Percentiles rank a stretch among this genome's conserved stretches.
Conservation (phyloP, 2,113 vertebrate species). For the Acrocephalus arundinaceus region DNA sequence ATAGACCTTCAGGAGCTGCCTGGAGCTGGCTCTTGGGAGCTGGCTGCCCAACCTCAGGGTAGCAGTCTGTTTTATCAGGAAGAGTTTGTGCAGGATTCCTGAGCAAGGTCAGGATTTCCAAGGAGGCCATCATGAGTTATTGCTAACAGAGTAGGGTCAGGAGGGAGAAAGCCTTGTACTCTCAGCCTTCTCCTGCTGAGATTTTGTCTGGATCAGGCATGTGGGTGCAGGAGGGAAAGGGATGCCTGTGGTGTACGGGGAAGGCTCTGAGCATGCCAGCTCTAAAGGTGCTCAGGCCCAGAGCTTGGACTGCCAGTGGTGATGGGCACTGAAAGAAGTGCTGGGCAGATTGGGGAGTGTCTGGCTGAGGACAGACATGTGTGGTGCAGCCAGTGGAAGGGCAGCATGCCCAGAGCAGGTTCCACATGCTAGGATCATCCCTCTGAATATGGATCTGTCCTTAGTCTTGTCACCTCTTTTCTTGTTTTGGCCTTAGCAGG, state of each 20-base stretch:
- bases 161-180: background rate
- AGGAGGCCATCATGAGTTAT: background rate
- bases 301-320: rapidly evolving
- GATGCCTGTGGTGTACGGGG: rapidly evolving
- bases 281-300: background rate
- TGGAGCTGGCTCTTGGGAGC: background rate
- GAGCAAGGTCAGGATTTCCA: background rate
- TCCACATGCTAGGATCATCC: background rate
- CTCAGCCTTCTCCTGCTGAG: background rate
- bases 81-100: background rate
- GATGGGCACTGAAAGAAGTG: background rate
- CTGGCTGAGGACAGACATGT: background rate
- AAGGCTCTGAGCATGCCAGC: background rate
- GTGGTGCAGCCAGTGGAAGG: background rate
- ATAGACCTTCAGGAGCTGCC: background rate
- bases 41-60: background rate
- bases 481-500: background rate
- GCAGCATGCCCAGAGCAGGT: background rate
- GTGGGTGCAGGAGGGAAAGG: background rate
- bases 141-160: background rate
- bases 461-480: background rate
- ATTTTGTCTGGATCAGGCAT: background rate
- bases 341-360: background rate
- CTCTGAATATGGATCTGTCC: background rate
- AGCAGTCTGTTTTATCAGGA: background rate